Conservation (phyloP, 1,140 invertebrate species). For the Dendrolimus kikuchii region DNA sequence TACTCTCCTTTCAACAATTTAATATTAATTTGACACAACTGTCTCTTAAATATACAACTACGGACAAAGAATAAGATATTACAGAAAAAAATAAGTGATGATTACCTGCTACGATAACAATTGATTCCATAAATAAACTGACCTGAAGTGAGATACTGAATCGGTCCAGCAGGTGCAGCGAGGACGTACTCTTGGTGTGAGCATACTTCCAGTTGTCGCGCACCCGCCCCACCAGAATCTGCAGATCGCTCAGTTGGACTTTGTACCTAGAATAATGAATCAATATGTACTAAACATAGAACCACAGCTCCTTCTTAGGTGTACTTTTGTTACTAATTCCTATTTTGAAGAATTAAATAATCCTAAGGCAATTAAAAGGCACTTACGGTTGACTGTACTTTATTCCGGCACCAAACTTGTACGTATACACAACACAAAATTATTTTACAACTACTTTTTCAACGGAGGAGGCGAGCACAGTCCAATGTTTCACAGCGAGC, state of each 20-base stretch:
- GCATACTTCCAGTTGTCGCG: constrained; percentile 93
- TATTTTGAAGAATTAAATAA: too few species aligned
- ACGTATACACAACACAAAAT: too few species aligned
- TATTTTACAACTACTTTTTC: too few species aligned
- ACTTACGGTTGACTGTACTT: too few species aligned
- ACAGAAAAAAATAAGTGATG: not conserved
- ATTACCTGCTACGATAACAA: not conserved
- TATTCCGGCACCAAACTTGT: too few species aligned
- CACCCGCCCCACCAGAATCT: constrained; percentile 89
- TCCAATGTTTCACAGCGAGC: too few species aligned
- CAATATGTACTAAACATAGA: not conserved
- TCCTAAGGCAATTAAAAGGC: too few species aligned
- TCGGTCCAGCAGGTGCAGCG: constrained; percentile 89
- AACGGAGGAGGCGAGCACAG: too few species aligned
- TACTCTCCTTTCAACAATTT: too few species aligned
- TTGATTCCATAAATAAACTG: not conserved
- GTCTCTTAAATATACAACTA: not conserved
- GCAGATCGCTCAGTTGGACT: constrained; percentile 88
- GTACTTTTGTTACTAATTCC: too few species aligned
- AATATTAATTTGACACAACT: too few species aligned
- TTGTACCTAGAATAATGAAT: constrained; percentile 75
- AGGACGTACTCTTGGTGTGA: constrained; percentile 85
- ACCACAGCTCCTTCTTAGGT: too few species aligned
- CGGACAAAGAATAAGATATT: not conserved
- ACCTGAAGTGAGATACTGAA: constrained; percentile 91